phyloP scores from a whole-genome alignment of 1,140 invertebrate species.

The Magallana ariakensis region DNA sequence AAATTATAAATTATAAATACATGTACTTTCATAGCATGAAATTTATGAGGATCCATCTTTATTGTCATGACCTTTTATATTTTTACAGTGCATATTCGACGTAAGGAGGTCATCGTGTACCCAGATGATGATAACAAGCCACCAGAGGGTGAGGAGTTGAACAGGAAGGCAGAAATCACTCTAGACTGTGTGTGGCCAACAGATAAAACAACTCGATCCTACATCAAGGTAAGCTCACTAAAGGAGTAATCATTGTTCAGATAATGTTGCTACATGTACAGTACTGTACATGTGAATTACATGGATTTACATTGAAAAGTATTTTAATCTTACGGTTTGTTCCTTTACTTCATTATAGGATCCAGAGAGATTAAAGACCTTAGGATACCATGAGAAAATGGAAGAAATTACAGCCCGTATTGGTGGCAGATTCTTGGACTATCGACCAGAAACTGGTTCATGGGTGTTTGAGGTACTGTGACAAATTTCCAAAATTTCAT shows the following conservation, averaged over 20 bases:
- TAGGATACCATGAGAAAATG: slow-evolving; percentile 94
- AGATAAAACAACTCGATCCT: slow-evolving; percentile 89
- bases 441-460: slow-evolving; percentile 95
- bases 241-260: neutral
- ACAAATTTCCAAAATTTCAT: neutral
- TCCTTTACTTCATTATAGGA: slow-evolving; percentile 78
- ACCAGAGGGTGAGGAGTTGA: slow-evolving; percentile 91
- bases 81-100: slow-evolving; percentile 82
- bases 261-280: too few species aligned
- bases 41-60: too few species aligned
- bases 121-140: slow-evolving; percentile 86
- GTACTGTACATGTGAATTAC: too few species aligned
- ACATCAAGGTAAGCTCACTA: slow-evolving; percentile 85
- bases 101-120: slow-evolving; percentile 85
- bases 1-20: too few species aligned
- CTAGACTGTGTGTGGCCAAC: slow-evolving; percentile 96
- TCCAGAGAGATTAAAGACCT: slow-evolving; percentile 86
- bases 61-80: neutral
- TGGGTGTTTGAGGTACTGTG: slow-evolving; percentile 90
- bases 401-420: slow-evolving; percentile 91
- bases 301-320: too few species aligned
- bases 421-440: slow-evolving; percentile 95
- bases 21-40: too few species aligned
- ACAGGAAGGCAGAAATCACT: slow-evolving; percentile 93
- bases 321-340: too few species aligned